Percentiles rank a stretch among this genome's conserved stretches.
Evolutionary conservation across 2,113 vertebrate species (phyloP).

Genomic region (Puntigrus tetrazona): DNA sequence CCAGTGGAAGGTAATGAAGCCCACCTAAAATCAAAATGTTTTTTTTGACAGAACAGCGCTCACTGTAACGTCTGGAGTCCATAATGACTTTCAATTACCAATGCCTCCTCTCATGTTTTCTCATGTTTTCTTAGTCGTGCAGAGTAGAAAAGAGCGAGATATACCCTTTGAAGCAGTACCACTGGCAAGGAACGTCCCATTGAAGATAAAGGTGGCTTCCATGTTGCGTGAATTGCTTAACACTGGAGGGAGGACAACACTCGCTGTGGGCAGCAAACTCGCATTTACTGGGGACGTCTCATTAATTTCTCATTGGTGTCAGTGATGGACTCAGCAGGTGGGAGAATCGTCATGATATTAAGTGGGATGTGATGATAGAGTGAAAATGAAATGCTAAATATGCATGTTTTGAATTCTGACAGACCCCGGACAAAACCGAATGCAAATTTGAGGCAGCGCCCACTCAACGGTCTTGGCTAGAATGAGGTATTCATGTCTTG

Average conservation of each 20-base stretch:
- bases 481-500: slow-evolving; percentile 27
- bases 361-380: slow-evolving; percentile 24
- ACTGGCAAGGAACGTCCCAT: slow-evolving; percentile 18
- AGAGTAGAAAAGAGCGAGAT: neutral
- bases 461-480: neutral
- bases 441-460: slow-evolving; percentile 20
- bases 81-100: slow-evolving; percentile 28
- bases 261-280: slow-evolving; percentile 4
- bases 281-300: slow-evolving; percentile 4
- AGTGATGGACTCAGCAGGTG: slow-evolving; percentile 38
- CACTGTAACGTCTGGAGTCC: neutral
- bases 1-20: slow-evolving; percentile 72
- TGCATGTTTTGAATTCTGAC: slow-evolving; percentile 33
- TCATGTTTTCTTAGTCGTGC: neutral
- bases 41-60: slow-evolving; percentile 33
- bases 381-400: slow-evolving; percentile 28
- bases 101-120: slow-evolving; percentile 4
- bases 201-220: slow-evolving; percentile 24
- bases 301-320: slow-evolving; percentile 41
- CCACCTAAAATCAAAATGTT: slow-evolving; percentile 67
- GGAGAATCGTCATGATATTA: slow-evolving; percentile 17
- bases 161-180: neutral
- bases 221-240: slow-evolving; percentile 2
- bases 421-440: slow-evolving; percentile 27
- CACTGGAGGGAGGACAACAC: slow-evolving; percentile 16